Base-by-base conservation (phyloP, 2,888 invertebrate species). In the Nymphalis polychloros region DNA sequence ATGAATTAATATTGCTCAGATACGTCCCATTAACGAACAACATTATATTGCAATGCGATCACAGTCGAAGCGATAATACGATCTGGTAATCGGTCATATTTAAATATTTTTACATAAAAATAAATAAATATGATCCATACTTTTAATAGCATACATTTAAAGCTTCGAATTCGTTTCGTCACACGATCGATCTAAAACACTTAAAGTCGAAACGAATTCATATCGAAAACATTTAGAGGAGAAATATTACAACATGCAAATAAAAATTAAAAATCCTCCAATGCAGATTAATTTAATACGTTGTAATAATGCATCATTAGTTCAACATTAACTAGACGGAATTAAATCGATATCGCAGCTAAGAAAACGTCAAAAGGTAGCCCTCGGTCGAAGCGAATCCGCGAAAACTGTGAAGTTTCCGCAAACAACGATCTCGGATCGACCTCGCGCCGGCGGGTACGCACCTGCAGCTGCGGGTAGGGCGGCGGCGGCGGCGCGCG, bases 401-500 rank as follows among this genome's bases (percentile, higher is more conserved):
- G 27, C 53, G 17, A 23, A 27, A 46, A 59, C 20, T 8, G n/a
- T 41, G 16, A 13, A 55, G 17, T n/a, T 10, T 53, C n/a, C n/a
- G n/a, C n/a, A n/a, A n/a, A n/a, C n/a, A n/a, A n/a, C n/a, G n/a
- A n/a, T n/a, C n/a, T 53, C 16, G 13, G 35, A 16, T 48, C 53
- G 17, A 55, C 19, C 17, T 17, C 53, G 53, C 10, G 4, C 10
- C 41, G 41, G 13, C n/a, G 27, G 49, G 49, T 31, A 64, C 65
- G 67, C 68, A 76, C 77, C 77, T 75, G 78, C 83, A 92, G 88
- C 88, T 93, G 91, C 64, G 92, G 92, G 81, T 93, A 93, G 76
- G 93, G 92, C 77, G 89, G 90, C 76, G 91, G 91, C 79, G 84
- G 86, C 73, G 89, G 94, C 75, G 85, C 95, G 94, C 68, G 96